Conservation (phyloP, 1,140 invertebrate species). For the Eupeodes corollae region DNA sequence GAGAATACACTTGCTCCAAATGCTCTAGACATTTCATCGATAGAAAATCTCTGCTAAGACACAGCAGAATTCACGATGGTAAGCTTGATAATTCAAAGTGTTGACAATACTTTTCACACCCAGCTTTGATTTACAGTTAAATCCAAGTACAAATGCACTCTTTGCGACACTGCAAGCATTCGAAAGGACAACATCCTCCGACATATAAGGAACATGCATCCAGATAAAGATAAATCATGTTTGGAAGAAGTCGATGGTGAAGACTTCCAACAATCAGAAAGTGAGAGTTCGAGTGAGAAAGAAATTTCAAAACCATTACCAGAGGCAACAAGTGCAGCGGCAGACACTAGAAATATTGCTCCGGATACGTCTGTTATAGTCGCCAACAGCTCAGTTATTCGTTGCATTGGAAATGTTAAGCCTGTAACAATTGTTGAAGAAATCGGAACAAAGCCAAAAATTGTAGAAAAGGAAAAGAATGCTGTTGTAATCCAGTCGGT, state of each 20-base stretch:
- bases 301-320: neutral
- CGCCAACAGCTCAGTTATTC: conserved; percentile 24
- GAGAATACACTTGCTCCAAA: conserved; percentile 11
- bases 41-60: conserved; percentile 16
- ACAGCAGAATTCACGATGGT: conserved; percentile 16
- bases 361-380: conserved; percentile 1
- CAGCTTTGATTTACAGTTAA: conserved; percentile 33
- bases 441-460: neutral
- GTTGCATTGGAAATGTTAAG: conserved; percentile 27
- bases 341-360: neutral
- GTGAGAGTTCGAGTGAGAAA: neutral
- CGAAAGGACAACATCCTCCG: conserved; percentile 53
- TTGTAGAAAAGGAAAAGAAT: neutral
- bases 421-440: conserved; percentile 12
- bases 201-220: conserved; percentile 53
- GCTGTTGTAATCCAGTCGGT: neutral
- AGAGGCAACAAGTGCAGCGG: neutral
- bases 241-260: conserved; percentile 12
- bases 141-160: conserved; percentile 45
- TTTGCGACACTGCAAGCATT: conserved; percentile 46
- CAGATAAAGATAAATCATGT: conserved; percentile 25
- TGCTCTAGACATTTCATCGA: conserved; percentile 24
- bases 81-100: neutral
- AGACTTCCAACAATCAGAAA: neutral
- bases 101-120: neutral